Percentiles rank a stretch among this genome's conserved stretches.
phyloP scores from a whole-genome alignment of 1,140 invertebrate species.

The Trachymyrmex cornetzi region DNA sequence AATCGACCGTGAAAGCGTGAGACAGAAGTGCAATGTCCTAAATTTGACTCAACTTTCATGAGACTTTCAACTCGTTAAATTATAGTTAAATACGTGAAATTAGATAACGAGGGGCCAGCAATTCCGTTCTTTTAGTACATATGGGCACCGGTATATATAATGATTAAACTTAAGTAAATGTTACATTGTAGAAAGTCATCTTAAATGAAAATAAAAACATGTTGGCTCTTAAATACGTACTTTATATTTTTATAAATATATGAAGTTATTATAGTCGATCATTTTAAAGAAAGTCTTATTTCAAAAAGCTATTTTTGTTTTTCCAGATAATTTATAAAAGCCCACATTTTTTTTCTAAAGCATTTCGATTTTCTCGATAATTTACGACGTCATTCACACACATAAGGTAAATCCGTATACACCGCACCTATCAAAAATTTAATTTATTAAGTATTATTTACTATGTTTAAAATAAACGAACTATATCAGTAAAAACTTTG shows the following conservation, averaged over 20 bases:
- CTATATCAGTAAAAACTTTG: too few relatives aligned
- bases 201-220: slow-evolving; percentile 21
- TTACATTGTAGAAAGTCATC: neutral
- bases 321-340: too few relatives aligned
- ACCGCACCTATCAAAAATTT: too few relatives aligned
- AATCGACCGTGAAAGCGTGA: slow-evolving; percentile 20
- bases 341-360: too few relatives aligned
- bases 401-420: too few relatives aligned
- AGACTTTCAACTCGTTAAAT: slow-evolving; percentile 13
- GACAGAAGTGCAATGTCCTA: slow-evolving; percentile 28
- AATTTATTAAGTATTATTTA: too few relatives aligned
- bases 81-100: slow-evolving; percentile 47
- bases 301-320: neutral
- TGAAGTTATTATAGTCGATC: neutral
- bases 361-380: neutral
- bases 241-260: neutral
- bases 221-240: neutral
- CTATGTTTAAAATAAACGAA: too few relatives aligned
- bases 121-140: slow-evolving; percentile 42
- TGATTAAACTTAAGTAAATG: neutral
- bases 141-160: slow-evolving; percentile 71
- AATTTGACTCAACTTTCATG: slow-evolving; percentile 42
- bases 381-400: neutral
- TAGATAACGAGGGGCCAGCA: slow-evolving; percentile 31
- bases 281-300: neutral